Percentiles rank a stretch among this genome's conserved stretches.
phyloP scores from a whole-genome alignment of 2,888 invertebrate genomes.

The Conomelus anceps region DNA sequence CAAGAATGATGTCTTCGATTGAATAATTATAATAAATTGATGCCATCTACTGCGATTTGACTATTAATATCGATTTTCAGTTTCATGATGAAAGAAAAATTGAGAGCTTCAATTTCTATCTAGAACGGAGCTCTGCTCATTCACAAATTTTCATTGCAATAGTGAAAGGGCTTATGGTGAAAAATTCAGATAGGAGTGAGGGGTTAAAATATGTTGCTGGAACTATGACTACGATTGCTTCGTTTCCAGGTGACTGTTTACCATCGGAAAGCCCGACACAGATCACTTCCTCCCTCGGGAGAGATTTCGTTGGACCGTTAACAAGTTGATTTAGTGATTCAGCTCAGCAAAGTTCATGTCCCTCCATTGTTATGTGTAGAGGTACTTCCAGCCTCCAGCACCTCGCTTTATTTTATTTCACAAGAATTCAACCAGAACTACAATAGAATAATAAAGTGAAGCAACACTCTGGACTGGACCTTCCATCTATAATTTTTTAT shows the following conservation, averaged over 20 bases:
- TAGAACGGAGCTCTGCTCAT: background rate
- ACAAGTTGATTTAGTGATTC: slow-evolving; percentile 11
- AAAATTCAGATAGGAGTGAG: background rate
- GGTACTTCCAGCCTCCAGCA: background rate
- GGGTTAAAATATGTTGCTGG: background rate
- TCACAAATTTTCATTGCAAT: background rate
- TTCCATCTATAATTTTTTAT: no score
- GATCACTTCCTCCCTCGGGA: background rate
- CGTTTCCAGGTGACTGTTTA: background rate
- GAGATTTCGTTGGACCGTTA: slow-evolving; percentile 8
- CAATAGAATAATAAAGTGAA: background rate
- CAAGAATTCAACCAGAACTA: background rate
- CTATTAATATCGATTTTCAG: background rate
- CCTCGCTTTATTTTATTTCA: background rate
- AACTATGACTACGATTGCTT: background rate
- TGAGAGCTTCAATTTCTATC: background rate
- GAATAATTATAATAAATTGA: background rate
- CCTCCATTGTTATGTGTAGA: slow-evolving; percentile 10
- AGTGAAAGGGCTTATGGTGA: background rate
- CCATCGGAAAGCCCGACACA: background rate
- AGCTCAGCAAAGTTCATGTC: background rate
- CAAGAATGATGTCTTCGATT: background rate
- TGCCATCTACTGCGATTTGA: background rate
- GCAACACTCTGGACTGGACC: no score
- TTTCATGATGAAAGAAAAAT: background rate